Evolutionary conservation across 2,797 vertebrate species (phyloP).

Genomic region (Mycteria americana): DNA sequence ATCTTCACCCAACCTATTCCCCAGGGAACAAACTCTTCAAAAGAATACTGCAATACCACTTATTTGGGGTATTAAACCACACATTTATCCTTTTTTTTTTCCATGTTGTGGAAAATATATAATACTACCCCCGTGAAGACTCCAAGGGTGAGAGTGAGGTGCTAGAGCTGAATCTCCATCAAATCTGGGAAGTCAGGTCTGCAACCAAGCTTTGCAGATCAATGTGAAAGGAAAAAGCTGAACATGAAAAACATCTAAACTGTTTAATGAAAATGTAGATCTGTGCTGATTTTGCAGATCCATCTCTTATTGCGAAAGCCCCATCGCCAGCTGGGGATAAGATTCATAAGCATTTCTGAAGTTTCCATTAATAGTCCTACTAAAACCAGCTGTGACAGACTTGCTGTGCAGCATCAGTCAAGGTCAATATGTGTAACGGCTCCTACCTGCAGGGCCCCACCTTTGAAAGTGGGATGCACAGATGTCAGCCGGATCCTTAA

Average conservation of each 20-base stretch:
- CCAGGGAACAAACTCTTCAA: slow-evolving; percentile 33
- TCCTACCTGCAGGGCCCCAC: background rate
- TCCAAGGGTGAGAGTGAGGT: background rate
- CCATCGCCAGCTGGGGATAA: background rate
- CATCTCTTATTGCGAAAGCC: background rate
- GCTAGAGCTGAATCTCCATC: background rate
- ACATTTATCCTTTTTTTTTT: background rate
- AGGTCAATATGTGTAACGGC: background rate
- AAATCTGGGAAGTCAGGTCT: background rate
- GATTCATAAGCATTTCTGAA: background rate
- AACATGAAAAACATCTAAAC: background rate
- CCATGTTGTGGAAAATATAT: background rate
- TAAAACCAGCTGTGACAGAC: background rate
- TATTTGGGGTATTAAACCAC: background rate
- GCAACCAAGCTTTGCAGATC: background rate
- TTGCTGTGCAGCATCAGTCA: background rate
- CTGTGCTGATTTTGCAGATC: background rate
- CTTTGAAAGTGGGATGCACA: background rate
- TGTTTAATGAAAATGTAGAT: background rate
- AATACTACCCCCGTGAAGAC: background rate
- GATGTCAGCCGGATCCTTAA: accelerated
- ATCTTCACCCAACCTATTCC: slow-evolving; percentile 33
- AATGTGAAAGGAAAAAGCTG: background rate
- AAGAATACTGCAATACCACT: slow-evolving; percentile 10
- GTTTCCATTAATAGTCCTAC: background rate